Conservation (phyloP, 2,113 vertebrate species). For the Cyprinus carpio region DNA sequence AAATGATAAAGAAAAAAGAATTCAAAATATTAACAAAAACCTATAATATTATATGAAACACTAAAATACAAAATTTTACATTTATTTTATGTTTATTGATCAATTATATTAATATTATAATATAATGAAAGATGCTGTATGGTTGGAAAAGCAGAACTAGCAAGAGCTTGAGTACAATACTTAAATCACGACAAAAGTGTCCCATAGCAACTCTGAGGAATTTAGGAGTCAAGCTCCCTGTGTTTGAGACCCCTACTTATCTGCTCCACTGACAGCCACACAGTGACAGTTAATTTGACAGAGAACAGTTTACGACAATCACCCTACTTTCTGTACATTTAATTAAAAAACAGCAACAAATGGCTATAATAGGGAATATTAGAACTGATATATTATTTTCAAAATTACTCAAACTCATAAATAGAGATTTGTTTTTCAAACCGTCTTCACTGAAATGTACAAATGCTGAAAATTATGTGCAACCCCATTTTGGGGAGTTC, state of each 20-base stretch:
- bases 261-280: slow-evolving; percentile 54
- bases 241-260: slow-evolving; percentile 54
- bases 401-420: background rate
- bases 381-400: background rate
- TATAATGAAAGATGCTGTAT: background rate
- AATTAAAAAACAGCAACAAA: background rate
- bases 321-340: background rate
- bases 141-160: slow-evolving; percentile 17
- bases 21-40: too few species aligned
- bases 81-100: background rate
- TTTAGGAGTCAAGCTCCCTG: slow-evolving; percentile 64
- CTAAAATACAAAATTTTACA: too few species aligned
- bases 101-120: too few species aligned
- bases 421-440: background rate
- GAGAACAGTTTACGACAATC: background rate
- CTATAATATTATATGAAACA: too few species aligned
- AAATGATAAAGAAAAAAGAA: too few species aligned
- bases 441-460: background rate
- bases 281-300: slow-evolving; percentile 42
- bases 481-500: background rate
- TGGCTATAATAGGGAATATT: too few species aligned
- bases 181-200: slow-evolving; percentile 63
- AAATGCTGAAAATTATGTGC: background rate
- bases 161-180: slow-evolving; percentile 61
- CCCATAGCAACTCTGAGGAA: slow-evolving; percentile 75